Percentiles rank a stretch among this genome's conserved stretches.
Conservation (phyloP, 92 coral and sea anemone species). For the Umimayanthus chanpuru region DNA sequence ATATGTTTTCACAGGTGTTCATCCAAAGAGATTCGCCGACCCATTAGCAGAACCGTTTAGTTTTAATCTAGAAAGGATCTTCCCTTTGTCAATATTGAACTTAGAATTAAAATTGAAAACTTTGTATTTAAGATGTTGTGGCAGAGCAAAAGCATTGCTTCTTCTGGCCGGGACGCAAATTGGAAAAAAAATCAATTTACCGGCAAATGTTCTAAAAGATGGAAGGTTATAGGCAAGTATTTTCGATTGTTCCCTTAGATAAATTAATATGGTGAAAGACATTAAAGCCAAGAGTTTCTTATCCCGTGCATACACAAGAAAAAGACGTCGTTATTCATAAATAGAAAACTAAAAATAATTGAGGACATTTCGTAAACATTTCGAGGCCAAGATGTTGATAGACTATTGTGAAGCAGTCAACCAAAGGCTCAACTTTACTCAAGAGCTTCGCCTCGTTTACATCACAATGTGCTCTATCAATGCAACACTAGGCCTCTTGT, state of each 20-base stretch:
- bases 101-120: background rate
- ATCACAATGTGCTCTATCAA: constrained; percentile 16
- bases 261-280: too few species aligned
- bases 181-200: background rate
- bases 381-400: background rate
- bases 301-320: background rate
- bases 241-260: background rate
- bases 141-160: background rate
- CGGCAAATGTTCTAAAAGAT: too few species aligned
- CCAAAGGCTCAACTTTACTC: constrained; percentile 16
- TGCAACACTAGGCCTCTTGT: background rate
- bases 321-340: background rate
- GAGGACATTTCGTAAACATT: background rate
- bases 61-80: background rate
- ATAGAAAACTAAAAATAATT: background rate
- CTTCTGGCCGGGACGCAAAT: background rate
- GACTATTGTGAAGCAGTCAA: background rate
- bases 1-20: background rate
- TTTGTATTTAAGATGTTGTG: background rate
- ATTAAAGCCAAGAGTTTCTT: background rate
- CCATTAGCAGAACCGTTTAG: constrained; percentile 5
- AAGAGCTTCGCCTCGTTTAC: background rate
- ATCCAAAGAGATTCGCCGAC: background rate
- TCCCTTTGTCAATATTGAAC: constrained; percentile 4
- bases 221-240: background rate